Percentiles rank a stretch among this genome's conserved stretches.
Conservation (phyloP, 2,888 invertebrate species). For the Drosophila flavopinicola region DNA sequence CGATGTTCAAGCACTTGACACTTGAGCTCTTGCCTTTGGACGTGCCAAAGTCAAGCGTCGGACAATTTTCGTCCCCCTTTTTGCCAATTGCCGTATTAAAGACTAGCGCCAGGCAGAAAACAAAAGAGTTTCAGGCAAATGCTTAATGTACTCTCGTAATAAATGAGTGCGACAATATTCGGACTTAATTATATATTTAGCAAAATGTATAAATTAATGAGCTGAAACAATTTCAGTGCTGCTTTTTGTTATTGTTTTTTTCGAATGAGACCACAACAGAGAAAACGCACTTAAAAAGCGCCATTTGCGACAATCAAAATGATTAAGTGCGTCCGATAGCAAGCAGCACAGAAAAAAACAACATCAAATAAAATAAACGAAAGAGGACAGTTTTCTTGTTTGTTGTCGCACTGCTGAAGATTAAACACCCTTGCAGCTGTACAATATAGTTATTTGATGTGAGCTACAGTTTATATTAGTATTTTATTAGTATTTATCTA, state of each 20-base stretch:
- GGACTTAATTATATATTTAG: conserved; percentile 67
- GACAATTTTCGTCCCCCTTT: conserved; percentile 6
- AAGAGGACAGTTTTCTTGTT: neutral
- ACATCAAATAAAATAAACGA: conserved; percentile 10
- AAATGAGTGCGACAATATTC: conserved; percentile 52
- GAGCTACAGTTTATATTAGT: neutral
- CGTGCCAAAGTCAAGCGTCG: conserved; percentile 43
- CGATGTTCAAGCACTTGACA: conserved; percentile 80
- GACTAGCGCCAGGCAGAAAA: neutral
- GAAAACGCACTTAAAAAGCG: conserved; percentile 52
- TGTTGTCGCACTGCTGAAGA: neutral
- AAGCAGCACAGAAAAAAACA: conserved; percentile 5
- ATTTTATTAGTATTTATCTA: neutral
- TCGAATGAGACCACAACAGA: conserved; percentile 18
- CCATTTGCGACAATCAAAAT: conserved; percentile 77
- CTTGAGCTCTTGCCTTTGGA: conserved; percentile 53
- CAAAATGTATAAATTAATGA: conserved; percentile 71
- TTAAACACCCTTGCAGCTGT: conserved; percentile 12
- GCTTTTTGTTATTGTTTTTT: neutral
- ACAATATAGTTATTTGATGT: too few species aligned
- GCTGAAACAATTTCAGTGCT: conserved; percentile 56
- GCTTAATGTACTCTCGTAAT: conserved; percentile 29
- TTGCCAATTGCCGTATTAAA: conserved; percentile 8
- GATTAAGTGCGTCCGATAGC: conserved; percentile 65
- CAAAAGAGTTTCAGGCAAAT: neutral